These are phyloP conservation scores for Gonioctena quinquepunctata DNA, from an alignment of 1,140 invertebrate species.

Conservation along the genomic window DNA sequence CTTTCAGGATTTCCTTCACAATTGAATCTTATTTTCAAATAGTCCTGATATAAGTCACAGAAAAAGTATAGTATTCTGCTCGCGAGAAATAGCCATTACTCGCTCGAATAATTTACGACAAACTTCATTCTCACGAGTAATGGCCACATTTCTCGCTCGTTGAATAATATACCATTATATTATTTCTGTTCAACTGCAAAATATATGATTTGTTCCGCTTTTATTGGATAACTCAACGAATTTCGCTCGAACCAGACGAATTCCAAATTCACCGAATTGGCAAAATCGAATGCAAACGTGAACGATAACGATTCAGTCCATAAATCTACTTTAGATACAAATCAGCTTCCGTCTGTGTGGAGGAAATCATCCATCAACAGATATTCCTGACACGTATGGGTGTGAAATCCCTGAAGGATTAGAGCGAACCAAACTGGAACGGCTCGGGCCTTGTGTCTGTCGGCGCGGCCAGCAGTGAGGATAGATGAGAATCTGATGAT, in stretches of 20 bases:
- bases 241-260: background rate
- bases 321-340: background rate
- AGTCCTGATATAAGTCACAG: too few species aligned
- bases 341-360: background rate
- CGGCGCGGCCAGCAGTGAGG: background rate
- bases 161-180: too few species aligned
- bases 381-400: background rate
- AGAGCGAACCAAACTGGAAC: background rate
- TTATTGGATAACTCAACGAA: too few species aligned
- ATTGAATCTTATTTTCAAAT: too few species aligned
- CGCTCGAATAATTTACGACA: too few species aligned
- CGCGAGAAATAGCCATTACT: too few species aligned
- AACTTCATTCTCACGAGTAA: too few species aligned
- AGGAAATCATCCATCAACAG: background rate
- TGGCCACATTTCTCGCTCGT: too few species aligned
- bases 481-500: background rate
- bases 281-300: background rate
- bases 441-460: background rate
- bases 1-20: too few species aligned
- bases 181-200: too few species aligned
- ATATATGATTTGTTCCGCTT: too few species aligned
- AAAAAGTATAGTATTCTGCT: too few species aligned
- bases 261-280: background rate
- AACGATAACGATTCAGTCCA: background rate
- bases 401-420: background rate